These are phyloP conservation scores for Drosophila borealis DNA, from an alignment of 2,888 invertebrate genomes.

Conservation along the genomic window DNA sequence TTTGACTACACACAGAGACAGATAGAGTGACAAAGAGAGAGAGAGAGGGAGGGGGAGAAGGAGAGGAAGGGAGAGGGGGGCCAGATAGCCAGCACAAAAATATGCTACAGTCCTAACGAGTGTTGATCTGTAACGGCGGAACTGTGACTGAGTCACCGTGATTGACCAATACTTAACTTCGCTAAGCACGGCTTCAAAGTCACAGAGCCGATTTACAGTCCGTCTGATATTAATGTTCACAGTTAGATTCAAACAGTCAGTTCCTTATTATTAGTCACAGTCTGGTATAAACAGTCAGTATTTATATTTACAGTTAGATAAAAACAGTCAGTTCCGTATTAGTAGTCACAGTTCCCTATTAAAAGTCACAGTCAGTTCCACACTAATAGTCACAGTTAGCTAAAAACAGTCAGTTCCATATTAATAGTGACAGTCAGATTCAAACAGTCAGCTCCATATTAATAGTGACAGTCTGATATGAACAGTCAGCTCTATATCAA, in stretches of 20 bases:
- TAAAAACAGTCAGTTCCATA: not conserved
- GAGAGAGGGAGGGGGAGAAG: not conserved
- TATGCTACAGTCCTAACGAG: conserved; percentile 34
- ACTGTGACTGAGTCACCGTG: not conserved
- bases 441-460: not conserved
- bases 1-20: conserved; percentile 61
- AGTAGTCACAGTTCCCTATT: not conserved
- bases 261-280: not conserved
- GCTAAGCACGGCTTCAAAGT: too few species aligned
- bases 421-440: not conserved
- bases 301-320: not conserved
- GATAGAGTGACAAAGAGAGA: conserved; percentile 3
- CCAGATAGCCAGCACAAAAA: conserved; percentile 25
- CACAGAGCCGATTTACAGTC: not conserved
- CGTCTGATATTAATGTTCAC: too few species aligned
- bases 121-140: not conserved
- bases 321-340: not conserved
- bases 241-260: not conserved
- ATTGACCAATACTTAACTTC: too few species aligned
- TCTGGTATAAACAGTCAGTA: not conserved
- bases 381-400: not conserved
- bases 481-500: not conserved
- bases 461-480: not conserved
- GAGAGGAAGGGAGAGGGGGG: not conserved
- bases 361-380: not conserved